phyloP scores from a whole-genome alignment of 2,797 vertebrate genomes.

The Phoxinus dragarum region DNA sequence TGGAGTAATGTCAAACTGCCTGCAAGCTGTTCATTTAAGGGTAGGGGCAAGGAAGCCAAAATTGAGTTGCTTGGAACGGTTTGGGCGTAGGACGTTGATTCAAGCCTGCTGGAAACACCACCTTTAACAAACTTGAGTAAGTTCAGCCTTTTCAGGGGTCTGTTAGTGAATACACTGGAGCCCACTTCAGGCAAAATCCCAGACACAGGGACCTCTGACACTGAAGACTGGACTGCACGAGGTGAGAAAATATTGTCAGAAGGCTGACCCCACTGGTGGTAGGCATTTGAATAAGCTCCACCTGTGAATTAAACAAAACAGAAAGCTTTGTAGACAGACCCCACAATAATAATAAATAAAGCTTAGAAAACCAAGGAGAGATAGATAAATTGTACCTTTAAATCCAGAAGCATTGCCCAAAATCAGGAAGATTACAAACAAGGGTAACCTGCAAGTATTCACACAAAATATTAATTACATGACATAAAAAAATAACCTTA shows the following conservation, averaged over 20 bases:
- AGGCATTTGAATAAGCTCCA: not conserved
- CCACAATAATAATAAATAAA: not conserved
- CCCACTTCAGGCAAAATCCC: not conserved
- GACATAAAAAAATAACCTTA: not conserved
- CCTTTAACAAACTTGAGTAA: not conserved
- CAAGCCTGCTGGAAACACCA: not conserved
- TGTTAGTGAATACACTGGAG: not conserved
- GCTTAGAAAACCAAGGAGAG: not conserved
- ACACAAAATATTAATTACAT: too few species aligned
- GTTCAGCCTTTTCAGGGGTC: not conserved
- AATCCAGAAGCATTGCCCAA: not conserved
- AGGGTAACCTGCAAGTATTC: not conserved
- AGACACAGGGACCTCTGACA: not conserved
- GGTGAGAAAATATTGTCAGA: not conserved
- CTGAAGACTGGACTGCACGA: not conserved
- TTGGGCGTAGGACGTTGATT: not conserved
- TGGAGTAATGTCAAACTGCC: not conserved
- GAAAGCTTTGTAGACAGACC: not conserved
- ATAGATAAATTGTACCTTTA: not conserved
- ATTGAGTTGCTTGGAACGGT: not conserved
- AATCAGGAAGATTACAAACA: not conserved
- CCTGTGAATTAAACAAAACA: not conserved
- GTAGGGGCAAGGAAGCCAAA: not conserved
- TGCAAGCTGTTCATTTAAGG: not conserved
- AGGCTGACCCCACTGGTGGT: not conserved